Evolutionary conservation across 2,888 invertebrate genomes (phyloP).

Genomic region (Corythucha ciliata): DNA sequence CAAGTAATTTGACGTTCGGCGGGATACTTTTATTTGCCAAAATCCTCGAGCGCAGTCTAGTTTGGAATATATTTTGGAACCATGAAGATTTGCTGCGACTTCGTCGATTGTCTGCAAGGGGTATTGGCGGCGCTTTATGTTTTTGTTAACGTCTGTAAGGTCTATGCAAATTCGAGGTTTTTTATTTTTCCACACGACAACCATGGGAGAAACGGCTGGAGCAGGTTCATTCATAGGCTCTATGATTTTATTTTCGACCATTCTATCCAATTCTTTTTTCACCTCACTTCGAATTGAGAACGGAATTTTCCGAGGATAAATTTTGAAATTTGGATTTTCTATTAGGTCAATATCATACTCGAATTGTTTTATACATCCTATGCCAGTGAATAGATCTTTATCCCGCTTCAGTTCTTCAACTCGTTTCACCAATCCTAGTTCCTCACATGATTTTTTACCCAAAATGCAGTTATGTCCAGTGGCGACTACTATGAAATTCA

Average conservation of each 20-base stretch:
- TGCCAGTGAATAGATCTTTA: conserved; percentile 2
- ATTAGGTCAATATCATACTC: conserved; percentile 18
- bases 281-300: conserved; percentile 7
- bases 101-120: conserved; percentile 17
- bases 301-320: conserved; percentile 12
- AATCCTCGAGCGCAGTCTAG: conserved; percentile 35
- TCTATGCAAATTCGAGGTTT: conserved; percentile 16
- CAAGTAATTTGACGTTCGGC: conserved; percentile 27
- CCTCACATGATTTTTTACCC: conserved; percentile 12
- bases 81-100: conserved; percentile 8
- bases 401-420: neutral
- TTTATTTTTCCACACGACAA: conserved; percentile 12
- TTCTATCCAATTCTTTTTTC: conserved; percentile 11
- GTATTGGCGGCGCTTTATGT: conserved; percentile 17
- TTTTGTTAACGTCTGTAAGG: conserved; percentile 11
- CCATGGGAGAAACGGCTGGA: conserved; percentile 10
- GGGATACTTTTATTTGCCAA: conserved; percentile 34
- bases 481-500: conserved; percentile 13
- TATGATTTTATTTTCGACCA: conserved; percentile 8
- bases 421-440: conserved; percentile 9
- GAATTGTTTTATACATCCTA: conserved; percentile 17
- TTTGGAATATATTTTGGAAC: conserved; percentile 30
- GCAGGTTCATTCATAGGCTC: conserved; percentile 7
- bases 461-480: conserved; percentile 12
- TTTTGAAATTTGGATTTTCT: conserved; percentile 12